phyloP scores from a whole-genome alignment of 2,797 vertebrate genomes.

The Sus cebifrons region DNA sequence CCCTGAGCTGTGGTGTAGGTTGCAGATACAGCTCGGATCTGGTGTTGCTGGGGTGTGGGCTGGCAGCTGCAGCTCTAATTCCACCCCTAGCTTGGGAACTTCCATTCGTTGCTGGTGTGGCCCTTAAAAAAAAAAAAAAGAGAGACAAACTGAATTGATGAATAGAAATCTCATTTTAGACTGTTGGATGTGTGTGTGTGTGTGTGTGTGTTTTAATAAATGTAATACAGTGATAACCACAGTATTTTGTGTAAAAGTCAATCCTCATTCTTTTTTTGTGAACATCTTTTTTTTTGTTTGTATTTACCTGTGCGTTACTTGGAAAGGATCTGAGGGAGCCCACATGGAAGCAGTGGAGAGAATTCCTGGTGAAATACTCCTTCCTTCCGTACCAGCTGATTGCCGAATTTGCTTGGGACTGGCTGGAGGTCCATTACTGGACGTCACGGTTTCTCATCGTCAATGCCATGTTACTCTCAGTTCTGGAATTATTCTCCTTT shows the following conservation, averaged over 20 bases:
- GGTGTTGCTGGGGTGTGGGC: too few relatives aligned
- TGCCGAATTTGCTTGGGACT: constrained; percentile 98
- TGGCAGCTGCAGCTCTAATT: too few relatives aligned
- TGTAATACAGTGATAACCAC: background rate
- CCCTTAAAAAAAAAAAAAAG: background rate
- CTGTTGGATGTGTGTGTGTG: background rate
- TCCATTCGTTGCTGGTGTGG: too few relatives aligned
- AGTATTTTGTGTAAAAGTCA: background rate
- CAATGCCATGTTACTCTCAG: constrained; percentile 95
- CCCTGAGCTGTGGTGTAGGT: too few relatives aligned
- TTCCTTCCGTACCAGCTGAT: constrained; percentile 97
- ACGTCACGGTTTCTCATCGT: constrained; percentile 96
- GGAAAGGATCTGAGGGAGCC: constrained; percentile 92
- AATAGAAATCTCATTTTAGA: constrained; percentile 4
- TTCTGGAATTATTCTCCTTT: constrained; percentile 94
- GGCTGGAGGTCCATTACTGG: constrained; percentile 97
- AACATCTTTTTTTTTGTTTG: background rate
- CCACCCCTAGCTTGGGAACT: too few relatives aligned
- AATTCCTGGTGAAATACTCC: constrained; percentile 95
- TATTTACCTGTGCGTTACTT: background rate
- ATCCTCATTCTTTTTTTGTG: background rate
- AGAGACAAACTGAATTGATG: background rate
- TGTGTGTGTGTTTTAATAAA: background rate
- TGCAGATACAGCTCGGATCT: too few relatives aligned
- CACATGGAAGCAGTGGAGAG: constrained; percentile 95